Conservation (phyloP, 2,113 vertebrate species). For the Semnopithecus entellus region DNA sequence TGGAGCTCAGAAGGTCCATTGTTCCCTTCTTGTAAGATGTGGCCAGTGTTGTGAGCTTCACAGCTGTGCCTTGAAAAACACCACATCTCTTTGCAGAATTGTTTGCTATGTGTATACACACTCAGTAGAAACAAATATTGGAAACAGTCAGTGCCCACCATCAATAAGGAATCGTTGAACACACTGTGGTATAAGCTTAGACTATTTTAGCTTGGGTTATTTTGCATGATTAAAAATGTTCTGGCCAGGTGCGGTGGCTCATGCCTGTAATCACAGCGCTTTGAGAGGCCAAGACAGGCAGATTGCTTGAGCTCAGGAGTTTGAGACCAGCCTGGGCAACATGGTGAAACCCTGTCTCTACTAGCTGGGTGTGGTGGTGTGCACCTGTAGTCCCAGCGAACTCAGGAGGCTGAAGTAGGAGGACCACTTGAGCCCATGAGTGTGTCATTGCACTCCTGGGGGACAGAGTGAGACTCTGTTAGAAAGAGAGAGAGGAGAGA, state of each 20-base stretch:
- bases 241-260: neutral
- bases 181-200: neutral
- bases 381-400: no score
- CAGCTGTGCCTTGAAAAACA: neutral
- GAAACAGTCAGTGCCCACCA: neutral
- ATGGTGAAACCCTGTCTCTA: no score
- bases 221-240: neutral
- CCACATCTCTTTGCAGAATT: accelerated
- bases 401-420: no score
- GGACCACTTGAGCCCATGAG: no score
- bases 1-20: accelerated
- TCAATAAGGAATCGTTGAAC: accelerated
- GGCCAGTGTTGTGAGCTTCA: neutral
- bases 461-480: no score
- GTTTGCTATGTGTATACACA: accelerated
- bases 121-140: accelerated
- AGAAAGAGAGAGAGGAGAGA: no score
- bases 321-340: neutral
- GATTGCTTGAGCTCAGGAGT: neutral
- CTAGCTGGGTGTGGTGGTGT: no score
- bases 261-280: neutral
- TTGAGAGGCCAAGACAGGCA: neutral
- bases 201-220: neutral
- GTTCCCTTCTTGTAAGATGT: neutral
- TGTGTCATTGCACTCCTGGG: no score